Conservation (phyloP, 30 jellyfish, hydroid and myxozoan species). For the Chrysaora quinquecirrha region DNA sequence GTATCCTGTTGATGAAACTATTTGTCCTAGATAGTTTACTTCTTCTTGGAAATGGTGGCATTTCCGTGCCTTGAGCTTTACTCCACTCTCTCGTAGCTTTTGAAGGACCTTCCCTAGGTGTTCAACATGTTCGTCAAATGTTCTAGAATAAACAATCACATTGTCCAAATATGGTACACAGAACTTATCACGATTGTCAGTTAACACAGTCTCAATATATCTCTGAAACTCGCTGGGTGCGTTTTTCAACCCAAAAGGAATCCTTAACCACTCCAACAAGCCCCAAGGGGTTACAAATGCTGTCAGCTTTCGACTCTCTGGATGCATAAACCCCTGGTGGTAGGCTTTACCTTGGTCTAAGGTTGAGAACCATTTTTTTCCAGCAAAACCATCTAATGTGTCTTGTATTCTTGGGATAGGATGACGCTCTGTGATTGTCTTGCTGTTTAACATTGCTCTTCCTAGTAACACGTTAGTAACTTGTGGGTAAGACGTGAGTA, state of each 20-base stretch:
- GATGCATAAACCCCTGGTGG: constrained; percentile 33
- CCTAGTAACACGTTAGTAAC: not conserved
- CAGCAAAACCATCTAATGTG: not conserved
- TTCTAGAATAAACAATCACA: not conserved
- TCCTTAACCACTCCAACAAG: constrained; percentile 3
- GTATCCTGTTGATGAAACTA: not conserved
- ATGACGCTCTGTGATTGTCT: no score
- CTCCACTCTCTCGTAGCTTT: no score
- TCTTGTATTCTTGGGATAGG: constrained; percentile 7
- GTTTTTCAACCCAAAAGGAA: constrained; percentile 26
- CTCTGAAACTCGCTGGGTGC: constrained; percentile 40
- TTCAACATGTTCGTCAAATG: no score
- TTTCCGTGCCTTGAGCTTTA: not conserved
- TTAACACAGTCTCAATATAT: constrained; percentile 13
- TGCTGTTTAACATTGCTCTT: no score
- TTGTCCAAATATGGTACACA: not conserved
- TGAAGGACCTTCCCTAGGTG: no score
- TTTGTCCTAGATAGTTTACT: constrained; percentile 4
- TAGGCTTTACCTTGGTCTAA: constrained; percentile 15
- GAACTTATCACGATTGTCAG: constrained; percentile 4
- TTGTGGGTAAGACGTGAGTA: no score
- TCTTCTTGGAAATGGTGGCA: not conserved
- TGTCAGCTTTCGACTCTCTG: constrained; percentile 21
- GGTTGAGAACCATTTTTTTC: constrained; percentile 4
- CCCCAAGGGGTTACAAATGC: constrained; percentile 48